Conservation (phyloP, 1,140 invertebrate genomes). For the Arctopsyche grandis region DNA sequence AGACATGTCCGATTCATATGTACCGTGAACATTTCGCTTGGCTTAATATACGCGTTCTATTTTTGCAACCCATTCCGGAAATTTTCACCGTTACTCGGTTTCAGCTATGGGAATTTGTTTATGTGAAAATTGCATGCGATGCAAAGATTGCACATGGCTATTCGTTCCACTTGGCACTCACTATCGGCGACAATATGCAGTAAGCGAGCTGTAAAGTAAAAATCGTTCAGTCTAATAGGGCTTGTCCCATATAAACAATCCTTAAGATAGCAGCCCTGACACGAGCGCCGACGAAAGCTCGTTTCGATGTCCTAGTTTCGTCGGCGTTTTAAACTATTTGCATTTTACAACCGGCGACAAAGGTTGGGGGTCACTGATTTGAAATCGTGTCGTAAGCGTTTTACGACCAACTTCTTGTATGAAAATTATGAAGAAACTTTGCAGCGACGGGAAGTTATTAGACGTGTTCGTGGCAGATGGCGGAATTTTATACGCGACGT, state of each 20-base stretch:
- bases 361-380: not conserved
- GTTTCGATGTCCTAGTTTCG: too few relatives aligned
- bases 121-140: slow-evolving; percentile 9
- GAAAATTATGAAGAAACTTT: slow-evolving; percentile 11
- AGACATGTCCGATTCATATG: too few relatives aligned
- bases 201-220: slow-evolving; percentile 16
- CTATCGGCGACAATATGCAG: slow-evolving; percentile 11
- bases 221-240: not conserved
- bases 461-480: not conserved
- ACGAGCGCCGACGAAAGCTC: not conserved
- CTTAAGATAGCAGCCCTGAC: not conserved
- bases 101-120: not conserved
- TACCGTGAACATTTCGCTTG: too few relatives aligned
- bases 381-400: not conserved
- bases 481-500: too few relatives aligned
- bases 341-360: not conserved
- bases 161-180: slow-evolving; percentile 26
- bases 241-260: not conserved
- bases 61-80: too few relatives aligned
- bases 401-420: slow-evolving; percentile 8
- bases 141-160: not conserved
- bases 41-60: too few relatives aligned
- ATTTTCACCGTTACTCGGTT: too few relatives aligned
- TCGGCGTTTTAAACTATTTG: too few relatives aligned
- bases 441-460: not conserved